Evolutionary conservation across 1,140 invertebrate genomes (phyloP).

Genomic region (Mamestra configurata): DNA sequence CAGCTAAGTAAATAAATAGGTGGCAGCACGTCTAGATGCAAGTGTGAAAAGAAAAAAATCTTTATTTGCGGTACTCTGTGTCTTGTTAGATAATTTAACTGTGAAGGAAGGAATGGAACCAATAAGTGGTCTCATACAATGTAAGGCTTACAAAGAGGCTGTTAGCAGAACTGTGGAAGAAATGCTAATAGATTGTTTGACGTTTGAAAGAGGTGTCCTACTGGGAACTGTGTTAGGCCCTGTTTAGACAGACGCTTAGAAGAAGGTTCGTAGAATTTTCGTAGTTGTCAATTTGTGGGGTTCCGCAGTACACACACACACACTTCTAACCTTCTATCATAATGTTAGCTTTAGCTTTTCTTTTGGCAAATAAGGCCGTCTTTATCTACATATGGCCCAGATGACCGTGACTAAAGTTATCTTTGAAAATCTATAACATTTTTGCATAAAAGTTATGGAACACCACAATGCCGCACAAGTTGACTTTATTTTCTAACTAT

Average conservation of each 20-base stretch:
- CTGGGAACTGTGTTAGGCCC: background rate
- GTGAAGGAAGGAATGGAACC: constrained; percentile 11
- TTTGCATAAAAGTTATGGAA: too few relatives aligned
- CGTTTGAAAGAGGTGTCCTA: constrained; percentile 1
- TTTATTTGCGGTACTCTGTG: constrained; percentile 64
- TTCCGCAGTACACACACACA: background rate
- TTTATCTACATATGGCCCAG: too few relatives aligned
- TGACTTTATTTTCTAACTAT: too few relatives aligned
- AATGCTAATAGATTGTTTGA: background rate
- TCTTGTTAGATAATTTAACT: constrained; percentile 46
- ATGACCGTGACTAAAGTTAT: too few relatives aligned
- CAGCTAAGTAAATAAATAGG: constrained; percentile 83
- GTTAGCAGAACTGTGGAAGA: constrained; percentile 2
- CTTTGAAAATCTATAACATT: too few relatives aligned
- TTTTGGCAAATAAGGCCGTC: too few relatives aligned
- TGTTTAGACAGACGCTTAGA: background rate
- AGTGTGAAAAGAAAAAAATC: constrained; percentile 71
- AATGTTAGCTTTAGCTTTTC: too few relatives aligned
- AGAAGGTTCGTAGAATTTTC: background rate
- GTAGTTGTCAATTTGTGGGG: background rate
- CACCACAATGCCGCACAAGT: too few relatives aligned
- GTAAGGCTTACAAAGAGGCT: background rate
- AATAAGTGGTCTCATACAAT: constrained; percentile 7
- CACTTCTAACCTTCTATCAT: background rate
- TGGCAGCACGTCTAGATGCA: constrained; percentile 65